Percentiles rank a stretch among this genome's conserved stretches.
These are phyloP conservation scores for Syngnathus rostellatus DNA, from an alignment of 2,797 vertebrate species.

Conservation along the genomic window DNA sequence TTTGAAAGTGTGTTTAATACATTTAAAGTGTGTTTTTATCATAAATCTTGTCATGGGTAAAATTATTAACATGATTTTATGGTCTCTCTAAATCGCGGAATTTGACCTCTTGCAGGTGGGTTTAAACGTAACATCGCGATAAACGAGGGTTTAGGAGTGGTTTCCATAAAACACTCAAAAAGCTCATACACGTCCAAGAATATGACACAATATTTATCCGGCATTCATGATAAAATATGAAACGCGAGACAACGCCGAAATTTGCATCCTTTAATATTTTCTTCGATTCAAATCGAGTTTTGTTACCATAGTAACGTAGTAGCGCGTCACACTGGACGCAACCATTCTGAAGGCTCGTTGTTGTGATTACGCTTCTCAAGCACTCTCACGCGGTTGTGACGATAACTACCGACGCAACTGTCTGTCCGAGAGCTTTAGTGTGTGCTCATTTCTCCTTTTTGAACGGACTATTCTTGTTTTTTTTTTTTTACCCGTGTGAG, in stretches of 20 bases:
- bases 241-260: not conserved
- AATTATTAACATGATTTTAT: no score
- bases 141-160: not conserved
- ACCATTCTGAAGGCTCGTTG: slow-evolving; percentile 34
- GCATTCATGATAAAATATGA: not conserved
- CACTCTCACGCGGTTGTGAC: not conserved
- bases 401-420: not conserved
- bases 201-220: not conserved
- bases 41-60: no score
- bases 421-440: not conserved
- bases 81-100: not conserved
- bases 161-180: not conserved
- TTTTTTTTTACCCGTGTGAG: not conserved
- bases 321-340: slow-evolving; percentile 62
- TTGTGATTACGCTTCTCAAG: slow-evolving; percentile 1
- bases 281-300: slow-evolving; percentile 22
- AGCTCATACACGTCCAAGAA: not conserved
- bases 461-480: not conserved
- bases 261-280: not conserved
- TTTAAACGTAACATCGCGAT: not conserved
- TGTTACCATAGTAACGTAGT: slow-evolving; percentile 57
- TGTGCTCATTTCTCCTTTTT: not conserved
- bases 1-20: no score
- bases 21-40: no score
- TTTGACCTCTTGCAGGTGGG: not conserved